A percentile compares a stretch with the other conserved stretches of the same genome.
phyloP scores from a whole-genome alignment of 2,888 invertebrate genomes.

The Sesamia inferens region DNA sequence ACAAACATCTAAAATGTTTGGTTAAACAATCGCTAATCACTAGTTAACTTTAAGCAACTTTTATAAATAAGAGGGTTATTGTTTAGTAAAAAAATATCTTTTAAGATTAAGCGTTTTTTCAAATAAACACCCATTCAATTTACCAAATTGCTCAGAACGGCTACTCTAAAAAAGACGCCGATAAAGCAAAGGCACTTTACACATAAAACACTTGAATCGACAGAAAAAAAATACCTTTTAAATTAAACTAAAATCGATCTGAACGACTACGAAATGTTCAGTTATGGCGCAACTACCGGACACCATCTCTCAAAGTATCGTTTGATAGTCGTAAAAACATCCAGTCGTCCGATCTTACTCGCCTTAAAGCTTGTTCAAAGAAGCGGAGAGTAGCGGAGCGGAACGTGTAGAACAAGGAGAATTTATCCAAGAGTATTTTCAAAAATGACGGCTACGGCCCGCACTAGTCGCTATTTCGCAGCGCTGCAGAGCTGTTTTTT shows the following conservation, averaged over 20 bases:
- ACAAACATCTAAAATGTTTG: no score
- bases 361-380: conserved; percentile 55
- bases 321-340: conserved; percentile 89
- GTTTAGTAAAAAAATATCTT: neutral
- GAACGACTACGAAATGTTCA: conserved; percentile 71
- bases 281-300: conserved; percentile 82
- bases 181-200: conserved; percentile 36
- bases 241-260: conserved; percentile 70
- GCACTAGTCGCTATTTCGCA: no score
- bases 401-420: neutral
- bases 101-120: conserved; percentile 6
- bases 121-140: conserved; percentile 45
- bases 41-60: no score
- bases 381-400: neutral
- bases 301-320: conserved; percentile 88
- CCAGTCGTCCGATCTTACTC: conserved; percentile 85
- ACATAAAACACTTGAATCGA: conserved; percentile 56
- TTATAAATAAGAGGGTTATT: no score
- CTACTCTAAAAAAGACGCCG: conserved; percentile 24
- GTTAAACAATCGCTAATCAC: no score
- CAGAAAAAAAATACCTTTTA: conserved; percentile 63
- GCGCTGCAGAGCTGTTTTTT: no score
- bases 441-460: neutral
- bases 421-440: neutral
- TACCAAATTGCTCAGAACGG: conserved; percentile 38